Evolutionary conservation across 1,140 invertebrate genomes (phyloP), one percentile per base, ranked within the genome.

Genomic region (Trachymyrmex septentrionalis): DNA sequence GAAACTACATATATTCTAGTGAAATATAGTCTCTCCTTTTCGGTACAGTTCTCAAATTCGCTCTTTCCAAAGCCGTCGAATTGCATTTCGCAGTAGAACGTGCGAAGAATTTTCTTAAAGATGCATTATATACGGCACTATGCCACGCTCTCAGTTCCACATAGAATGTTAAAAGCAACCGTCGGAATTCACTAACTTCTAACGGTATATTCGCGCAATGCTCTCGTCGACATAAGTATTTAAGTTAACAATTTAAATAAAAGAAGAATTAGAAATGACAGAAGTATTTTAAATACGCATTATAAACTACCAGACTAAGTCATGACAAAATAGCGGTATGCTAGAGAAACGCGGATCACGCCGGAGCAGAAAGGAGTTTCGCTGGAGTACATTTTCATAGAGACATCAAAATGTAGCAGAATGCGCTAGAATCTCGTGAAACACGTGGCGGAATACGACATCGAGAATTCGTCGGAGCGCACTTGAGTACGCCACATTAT

Each of bases 81-180:
- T 86, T 86, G 55, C 55, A 71, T 80, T 72, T 80, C 38, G 61
- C 53, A 44, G n/a, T 80, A 57, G n/a, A 81, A 86, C 85, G 78
- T 82, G 85, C 77, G 27, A 71, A 53, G 76, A 82, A 86, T 86
- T 50, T 81, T 16, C 48, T 84, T 86, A 66, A 81, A 14, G 66
- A 84, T 86, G 34, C 48, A 84, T 86, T 86, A 80, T 81, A 82
- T 53, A 71, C 38, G 38, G 53, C 81, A 53, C 27, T 50, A 34
- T 34, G n/a, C 38, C 14, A 67, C 48, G 44, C 34, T 78, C 48
- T 59, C 48, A 63, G 12, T 34, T 57, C 24, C 48, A 64, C 73
- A 50, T 85, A 78, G 61, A 78, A 85, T 78, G 75, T 66, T 85
- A 48, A 85, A 66, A 81, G 64, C 64, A 81, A 69, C 48, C n/a